These are phyloP conservation scores for Caenorhabditis sp. DNA, from an alignment of 2,888 invertebrate genomes.

Conservation along the genomic window DNA sequence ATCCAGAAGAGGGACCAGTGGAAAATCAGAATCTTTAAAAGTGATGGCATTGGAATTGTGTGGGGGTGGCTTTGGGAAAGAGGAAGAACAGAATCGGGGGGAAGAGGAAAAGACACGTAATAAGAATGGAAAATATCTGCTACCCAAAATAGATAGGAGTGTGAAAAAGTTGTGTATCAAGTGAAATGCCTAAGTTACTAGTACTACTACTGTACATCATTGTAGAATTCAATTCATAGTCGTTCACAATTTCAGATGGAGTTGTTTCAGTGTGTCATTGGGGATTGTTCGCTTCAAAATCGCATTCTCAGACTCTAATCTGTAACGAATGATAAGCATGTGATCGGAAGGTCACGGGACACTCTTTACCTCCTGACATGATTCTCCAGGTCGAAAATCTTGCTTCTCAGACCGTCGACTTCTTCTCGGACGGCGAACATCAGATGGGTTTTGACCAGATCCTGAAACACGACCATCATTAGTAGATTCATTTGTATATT, in stretches of 20 bases:
- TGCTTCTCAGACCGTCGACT: slow-evolving; percentile 92
- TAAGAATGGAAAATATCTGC: slow-evolving; percentile 19
- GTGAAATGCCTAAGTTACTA: slow-evolving; percentile 30
- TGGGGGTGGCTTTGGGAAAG: not conserved
- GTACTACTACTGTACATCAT: slow-evolving; percentile 24
- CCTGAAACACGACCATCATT: slow-evolving; percentile 77
- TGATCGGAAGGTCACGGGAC: not conserved
- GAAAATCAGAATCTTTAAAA: slow-evolving; percentile 10
- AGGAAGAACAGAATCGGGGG: not conserved
- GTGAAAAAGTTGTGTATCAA: slow-evolving; percentile 34
- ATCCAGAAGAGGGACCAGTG: too few species aligned
- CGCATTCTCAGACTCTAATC: slow-evolving; percentile 90
- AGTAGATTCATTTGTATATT: not conserved
- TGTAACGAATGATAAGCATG: slow-evolving; percentile 56
- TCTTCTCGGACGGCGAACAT: slow-evolving; percentile 96
- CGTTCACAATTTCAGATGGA: slow-evolving; percentile 40
- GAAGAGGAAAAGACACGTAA: slow-evolving; percentile 10
- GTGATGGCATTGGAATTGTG: slow-evolving; percentile 26
- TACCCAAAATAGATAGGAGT: slow-evolving; percentile 15
- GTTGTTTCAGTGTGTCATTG: slow-evolving; percentile 89
- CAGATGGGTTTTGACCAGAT: slow-evolving; percentile 94
- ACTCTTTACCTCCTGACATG: slow-evolving; percentile 83
- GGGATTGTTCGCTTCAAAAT: slow-evolving; percentile 90
- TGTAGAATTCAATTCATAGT: not conserved
- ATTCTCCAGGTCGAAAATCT: slow-evolving; percentile 91